Evolutionary conservation across 1,140 invertebrate species (phyloP).

Genomic region (Cyphomyrmex costatus): DNA sequence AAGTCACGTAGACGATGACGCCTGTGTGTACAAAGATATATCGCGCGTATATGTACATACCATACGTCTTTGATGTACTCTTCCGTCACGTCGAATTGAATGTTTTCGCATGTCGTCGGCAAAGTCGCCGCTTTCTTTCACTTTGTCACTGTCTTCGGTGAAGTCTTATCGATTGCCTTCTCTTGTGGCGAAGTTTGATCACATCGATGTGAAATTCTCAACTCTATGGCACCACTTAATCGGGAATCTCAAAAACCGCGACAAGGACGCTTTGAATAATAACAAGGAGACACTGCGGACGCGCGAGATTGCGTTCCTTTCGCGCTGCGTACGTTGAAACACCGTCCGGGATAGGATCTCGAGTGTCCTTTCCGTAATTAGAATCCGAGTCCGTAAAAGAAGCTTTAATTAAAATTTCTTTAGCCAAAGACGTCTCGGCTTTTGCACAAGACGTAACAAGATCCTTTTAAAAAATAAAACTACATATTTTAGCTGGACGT

Average conservation of each 20-base stretch:
- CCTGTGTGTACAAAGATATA: constrained; percentile 30
- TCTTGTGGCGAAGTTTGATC: background rate
- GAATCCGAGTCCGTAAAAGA: constrained; percentile 3
- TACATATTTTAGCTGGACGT: constrained; percentile 17
- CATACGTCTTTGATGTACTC: constrained; percentile 47
- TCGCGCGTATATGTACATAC: background rate
- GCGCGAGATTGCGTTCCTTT: constrained; percentile 30
- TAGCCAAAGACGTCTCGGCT: background rate
- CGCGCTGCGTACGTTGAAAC: constrained; percentile 31
- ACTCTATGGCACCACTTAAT: constrained; percentile 9
- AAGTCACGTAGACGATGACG: constrained; percentile 47
- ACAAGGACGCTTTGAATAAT: constrained; percentile 41
- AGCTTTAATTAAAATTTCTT: constrained; percentile 60
- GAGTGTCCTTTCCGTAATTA: constrained; percentile 43
- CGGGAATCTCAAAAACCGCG: background rate
- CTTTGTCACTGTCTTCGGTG: background rate
- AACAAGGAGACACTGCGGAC: background rate
- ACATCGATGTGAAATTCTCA: background rate
- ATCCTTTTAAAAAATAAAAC: constrained; percentile 19
- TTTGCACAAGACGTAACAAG: constrained; percentile 20
- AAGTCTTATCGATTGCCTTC: background rate
- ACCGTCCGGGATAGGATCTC: constrained; percentile 9
- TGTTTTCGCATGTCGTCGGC: constrained; percentile 23
- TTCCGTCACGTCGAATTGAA: constrained; percentile 39
- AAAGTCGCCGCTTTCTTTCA: background rate